Percentiles rank a stretch among this genome's conserved stretches.
These are phyloP conservation scores for Cantharis rufa DNA, from an alignment of 2,888 invertebrate species.

Conservation along the genomic window DNA sequence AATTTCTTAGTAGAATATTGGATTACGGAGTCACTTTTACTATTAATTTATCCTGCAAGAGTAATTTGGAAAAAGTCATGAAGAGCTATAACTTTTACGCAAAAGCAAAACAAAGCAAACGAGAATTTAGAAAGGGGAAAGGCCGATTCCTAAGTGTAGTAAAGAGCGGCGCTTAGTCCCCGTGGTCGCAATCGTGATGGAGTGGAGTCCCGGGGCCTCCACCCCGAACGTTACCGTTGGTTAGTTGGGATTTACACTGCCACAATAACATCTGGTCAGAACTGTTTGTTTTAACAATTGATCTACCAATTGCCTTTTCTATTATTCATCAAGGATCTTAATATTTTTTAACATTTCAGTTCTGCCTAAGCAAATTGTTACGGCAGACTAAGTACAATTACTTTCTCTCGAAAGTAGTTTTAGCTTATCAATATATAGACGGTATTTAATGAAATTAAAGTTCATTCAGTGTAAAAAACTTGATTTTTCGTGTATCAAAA, in stretches of 20 bases:
- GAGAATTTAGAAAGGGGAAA: constrained; percentile 35
- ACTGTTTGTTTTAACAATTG: constrained; percentile 50
- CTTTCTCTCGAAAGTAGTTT: constrained; percentile 38
- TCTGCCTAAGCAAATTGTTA: constrained; percentile 44
- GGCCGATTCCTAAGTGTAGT: constrained; percentile 33
- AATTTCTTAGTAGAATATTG: constrained; percentile 27
- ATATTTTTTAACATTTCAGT: constrained; percentile 42
- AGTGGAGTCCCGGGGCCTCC: constrained; percentile 47
- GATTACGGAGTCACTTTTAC: constrained; percentile 18
- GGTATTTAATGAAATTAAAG: not conserved
- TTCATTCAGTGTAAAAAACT: not conserved
- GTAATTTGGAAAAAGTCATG: constrained; percentile 34
- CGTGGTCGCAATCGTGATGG: constrained; percentile 45
- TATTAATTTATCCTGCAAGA: constrained; percentile 33
- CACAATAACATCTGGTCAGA: constrained; percentile 46
- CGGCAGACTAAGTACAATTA: constrained; percentile 42
- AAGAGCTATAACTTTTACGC: constrained; percentile 40
- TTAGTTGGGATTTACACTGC: constrained; percentile 50
- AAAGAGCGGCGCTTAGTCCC: constrained; percentile 40
- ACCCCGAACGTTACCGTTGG: constrained; percentile 46
- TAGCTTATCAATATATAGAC: too few species aligned
- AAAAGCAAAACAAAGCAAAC: constrained; percentile 32
- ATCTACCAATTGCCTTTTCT: constrained; percentile 44
- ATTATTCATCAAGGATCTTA: constrained; percentile 43
- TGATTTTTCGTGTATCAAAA: not conserved